These are phyloP conservation scores for Bombycilla garrulus DNA, from an alignment of 2,113 vertebrate genomes.

Conservation along the genomic window DNA sequence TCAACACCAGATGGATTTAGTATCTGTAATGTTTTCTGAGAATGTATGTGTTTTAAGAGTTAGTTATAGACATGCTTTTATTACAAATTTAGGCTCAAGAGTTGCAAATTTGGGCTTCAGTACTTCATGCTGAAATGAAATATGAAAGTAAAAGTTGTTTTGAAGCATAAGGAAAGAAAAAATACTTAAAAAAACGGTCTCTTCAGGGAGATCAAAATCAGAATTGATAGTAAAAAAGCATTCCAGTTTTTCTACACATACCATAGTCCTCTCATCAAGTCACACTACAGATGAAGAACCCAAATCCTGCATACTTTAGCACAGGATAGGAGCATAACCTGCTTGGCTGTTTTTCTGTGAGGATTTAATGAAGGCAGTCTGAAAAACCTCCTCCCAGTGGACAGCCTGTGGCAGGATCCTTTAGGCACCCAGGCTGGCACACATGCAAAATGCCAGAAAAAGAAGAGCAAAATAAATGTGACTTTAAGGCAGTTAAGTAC, in stretches of 20 bases:
- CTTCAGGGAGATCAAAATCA: background rate
- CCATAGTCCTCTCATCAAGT: background rate
- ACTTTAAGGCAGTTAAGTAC: background rate
- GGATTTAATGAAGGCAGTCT: background rate
- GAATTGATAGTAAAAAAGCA: background rate
- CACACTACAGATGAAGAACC: background rate
- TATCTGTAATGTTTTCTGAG: constrained; percentile 8
- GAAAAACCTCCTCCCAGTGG: background rate
- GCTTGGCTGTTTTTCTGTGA: background rate
- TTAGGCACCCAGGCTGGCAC: background rate
- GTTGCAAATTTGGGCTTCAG: background rate
- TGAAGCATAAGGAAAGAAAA: background rate
- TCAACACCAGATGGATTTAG: constrained; percentile 22
- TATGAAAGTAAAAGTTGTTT: background rate
- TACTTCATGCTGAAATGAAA: background rate
- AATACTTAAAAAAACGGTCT: background rate
- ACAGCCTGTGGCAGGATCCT: background rate
- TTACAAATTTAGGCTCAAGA: background rate
- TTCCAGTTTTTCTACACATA: background rate
- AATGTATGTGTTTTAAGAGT: background rate
- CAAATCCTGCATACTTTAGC: background rate
- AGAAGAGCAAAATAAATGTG: background rate
- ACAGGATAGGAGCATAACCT: fast-evolving
- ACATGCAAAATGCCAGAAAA: background rate
- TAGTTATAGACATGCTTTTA: background rate